Percentiles rank a stretch among this genome's conserved stretches.
phyloP scores from a whole-genome alignment of 2,113 vertebrate genomes.

The Leptocoma aspasia region DNA sequence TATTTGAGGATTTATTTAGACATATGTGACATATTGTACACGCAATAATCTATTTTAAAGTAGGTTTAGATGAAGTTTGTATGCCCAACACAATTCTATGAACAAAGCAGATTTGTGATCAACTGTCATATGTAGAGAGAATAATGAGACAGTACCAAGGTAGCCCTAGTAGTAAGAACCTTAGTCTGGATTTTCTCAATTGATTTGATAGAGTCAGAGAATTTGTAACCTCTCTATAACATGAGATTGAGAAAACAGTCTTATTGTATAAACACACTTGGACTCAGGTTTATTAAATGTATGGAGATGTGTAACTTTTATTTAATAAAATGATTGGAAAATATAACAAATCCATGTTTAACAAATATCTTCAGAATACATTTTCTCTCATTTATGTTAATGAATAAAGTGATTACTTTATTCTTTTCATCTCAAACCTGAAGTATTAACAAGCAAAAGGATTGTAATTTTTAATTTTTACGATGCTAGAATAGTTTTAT shows the following conservation, averaged over 20 bases:
- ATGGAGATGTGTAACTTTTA: not conserved
- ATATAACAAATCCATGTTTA: not conserved
- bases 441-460: not conserved
- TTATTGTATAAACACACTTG: not conserved
- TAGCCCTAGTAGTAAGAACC: not conserved
- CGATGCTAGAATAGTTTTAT: not conserved
- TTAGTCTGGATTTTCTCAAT: not conserved
- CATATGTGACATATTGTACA: not conserved
- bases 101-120: not conserved
- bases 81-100: not conserved
- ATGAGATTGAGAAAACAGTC: not conserved
- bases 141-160: not conserved
- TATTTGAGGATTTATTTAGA: not conserved
- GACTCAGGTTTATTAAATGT: not conserved
- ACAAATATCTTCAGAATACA: not conserved
- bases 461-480: not conserved
- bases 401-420: not conserved
- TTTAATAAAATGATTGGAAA: not conserved
- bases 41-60: not conserved
- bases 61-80: not conserved
- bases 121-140: not conserved
- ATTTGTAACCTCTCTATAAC: not conserved
- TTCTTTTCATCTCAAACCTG: not conserved
- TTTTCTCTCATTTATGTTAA: not conserved
- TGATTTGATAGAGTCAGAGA: not conserved